These are phyloP conservation scores for pig (Sus scrofa) DNA, from an alignment of 2,113 vertebrate species.

Conservation along the genomic window DNA sequence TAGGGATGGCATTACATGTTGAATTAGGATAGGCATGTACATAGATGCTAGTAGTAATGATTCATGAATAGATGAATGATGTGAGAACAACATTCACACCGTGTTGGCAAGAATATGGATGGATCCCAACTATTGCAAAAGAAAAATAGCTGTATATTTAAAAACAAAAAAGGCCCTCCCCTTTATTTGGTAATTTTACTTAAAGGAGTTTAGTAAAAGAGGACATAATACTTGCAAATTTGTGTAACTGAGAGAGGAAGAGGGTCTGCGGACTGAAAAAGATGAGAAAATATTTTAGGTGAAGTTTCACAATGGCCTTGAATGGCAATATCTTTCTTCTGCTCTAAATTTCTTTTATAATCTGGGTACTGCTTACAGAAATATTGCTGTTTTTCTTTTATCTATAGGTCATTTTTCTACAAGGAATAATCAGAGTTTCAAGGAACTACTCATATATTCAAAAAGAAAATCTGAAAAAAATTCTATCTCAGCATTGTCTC, in stretches of 20 bases:
- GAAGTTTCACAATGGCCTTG: background rate
- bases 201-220: background rate
- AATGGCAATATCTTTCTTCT: background rate
- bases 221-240: background rate
- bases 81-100: background rate
- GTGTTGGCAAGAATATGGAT: background rate
- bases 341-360: conserved; percentile 7
- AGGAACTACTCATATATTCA: conserved; percentile 59
- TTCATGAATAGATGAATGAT: background rate
- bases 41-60: background rate
- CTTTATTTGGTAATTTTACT: background rate
- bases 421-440: conserved; percentile 67
- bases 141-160: background rate
- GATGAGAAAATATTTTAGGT: background rate
- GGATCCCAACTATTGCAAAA: background rate
- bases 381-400: conserved; percentile 47
- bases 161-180: background rate
- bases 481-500: background rate
- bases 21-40: background rate
- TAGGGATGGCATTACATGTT: background rate
- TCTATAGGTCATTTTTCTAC: conserved; percentile 43
- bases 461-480: background rate
- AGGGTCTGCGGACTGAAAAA: background rate
- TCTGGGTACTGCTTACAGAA: background rate
- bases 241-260: background rate